Evolutionary conservation across 2,888 invertebrate species (phyloP), one percentile per base, ranked within the genome.

Genomic region (Agonopterix alstromeriana): DNA sequence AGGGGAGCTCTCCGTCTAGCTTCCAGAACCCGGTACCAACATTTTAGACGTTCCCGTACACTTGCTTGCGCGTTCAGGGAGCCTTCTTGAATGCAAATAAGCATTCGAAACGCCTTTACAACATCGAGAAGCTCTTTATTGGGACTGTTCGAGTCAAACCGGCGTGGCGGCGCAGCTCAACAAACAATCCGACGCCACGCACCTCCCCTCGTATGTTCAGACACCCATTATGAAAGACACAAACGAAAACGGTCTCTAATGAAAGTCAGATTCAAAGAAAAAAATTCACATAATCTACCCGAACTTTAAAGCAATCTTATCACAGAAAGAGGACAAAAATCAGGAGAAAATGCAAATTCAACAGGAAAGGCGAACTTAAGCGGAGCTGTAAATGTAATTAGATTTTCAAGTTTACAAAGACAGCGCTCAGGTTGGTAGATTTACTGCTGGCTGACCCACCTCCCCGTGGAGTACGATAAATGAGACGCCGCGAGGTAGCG

Each of bases 331-430:
- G 67, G 68, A 73, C 71, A 77, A 79, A 79, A 82, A 82, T 81
- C 81, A 78, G 68, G 72, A 55, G 60, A 64, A 81, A 83, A 85
- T 83, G 82, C 82, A 83, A 85, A 84, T 83, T 73, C 71, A 72
- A 73, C 70, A 67, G 74, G 73, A 79, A 76, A 77, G 72, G 73
- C 72, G 76, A 79, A 82, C 77, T 83, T 80, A 77, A 81, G 76
- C 81, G 73, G 74, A 76, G 76, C 77, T 83, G 85, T 85, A 84
- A 86, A 86, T 85, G 86, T 86, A 88, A 87, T 87, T 86, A 88
- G 84, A 86, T 87, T 86, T 86, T 81, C 81, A 77, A 86, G 82
- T 85, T 85, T 85, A 83, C 85, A 83, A 86, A 86, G 85, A 86
- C 85, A 82, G 77, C 76, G 77, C 82, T 84, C 84, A 84, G 85